Conservation (phyloP, 1,140 invertebrate species). For the Babylonia areolata region DNA sequence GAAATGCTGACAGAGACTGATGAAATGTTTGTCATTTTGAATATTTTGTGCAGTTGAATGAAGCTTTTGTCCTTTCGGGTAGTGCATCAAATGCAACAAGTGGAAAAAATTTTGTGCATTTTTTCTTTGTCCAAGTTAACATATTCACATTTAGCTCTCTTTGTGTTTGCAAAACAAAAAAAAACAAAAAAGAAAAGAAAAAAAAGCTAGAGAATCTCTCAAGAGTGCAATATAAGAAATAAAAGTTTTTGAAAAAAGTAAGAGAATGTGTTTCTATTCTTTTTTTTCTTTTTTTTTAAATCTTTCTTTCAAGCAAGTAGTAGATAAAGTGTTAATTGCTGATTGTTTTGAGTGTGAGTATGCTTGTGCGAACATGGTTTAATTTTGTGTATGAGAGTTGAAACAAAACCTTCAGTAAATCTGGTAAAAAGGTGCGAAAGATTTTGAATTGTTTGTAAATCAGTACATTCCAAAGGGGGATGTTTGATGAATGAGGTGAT, state of each 20-base stretch:
- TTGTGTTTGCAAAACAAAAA: constrained; percentile 4
- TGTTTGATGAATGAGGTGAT: no score
- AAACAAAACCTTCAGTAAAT: no score
- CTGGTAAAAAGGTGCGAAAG: no score
- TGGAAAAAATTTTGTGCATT: neutral
- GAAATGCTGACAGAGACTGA: neutral
- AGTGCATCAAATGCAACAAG: neutral
- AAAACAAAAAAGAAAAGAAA: no score
- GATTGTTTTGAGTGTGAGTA: no score
- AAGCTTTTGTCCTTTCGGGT: neutral
- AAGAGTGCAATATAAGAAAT: constrained; percentile 12
- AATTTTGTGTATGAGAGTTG: no score
- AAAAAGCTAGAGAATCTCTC: neutral
- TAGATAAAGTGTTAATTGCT: no score
- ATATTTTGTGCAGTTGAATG: neutral
- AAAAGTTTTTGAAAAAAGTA: constrained; percentile 10
- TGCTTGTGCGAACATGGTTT: no score
- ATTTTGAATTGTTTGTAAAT: no score
- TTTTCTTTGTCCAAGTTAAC: neutral
- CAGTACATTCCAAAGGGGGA: no score
- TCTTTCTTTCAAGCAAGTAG: no score
- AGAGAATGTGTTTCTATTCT: neutral
- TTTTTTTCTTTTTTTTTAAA: no score
- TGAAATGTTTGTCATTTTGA: neutral
- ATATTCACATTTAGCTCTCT: neutral